Conservation (phyloP, 2,797 vertebrate species). For the Molossus molossus region DNA sequence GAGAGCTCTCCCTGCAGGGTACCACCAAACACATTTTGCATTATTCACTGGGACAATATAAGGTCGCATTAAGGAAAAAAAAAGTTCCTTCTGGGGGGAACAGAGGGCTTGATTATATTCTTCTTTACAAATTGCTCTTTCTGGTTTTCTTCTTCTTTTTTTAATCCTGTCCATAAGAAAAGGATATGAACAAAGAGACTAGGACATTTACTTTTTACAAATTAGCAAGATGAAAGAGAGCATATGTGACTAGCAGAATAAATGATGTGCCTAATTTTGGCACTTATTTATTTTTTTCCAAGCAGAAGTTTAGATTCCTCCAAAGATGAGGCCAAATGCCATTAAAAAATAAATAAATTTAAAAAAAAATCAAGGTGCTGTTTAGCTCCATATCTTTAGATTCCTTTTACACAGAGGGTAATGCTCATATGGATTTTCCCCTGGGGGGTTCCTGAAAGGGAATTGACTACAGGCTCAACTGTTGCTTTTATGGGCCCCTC, state of each 20-base stretch:
- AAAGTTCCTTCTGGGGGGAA: slow-evolving; percentile 17
- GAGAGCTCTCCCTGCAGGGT: slow-evolving; percentile 77
- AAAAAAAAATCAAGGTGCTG: background rate
- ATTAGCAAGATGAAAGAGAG: slow-evolving; percentile 73
- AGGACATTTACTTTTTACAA: slow-evolving; percentile 70
- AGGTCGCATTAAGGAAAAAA: slow-evolving; percentile 69
- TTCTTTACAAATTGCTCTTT: slow-evolving; percentile 25
- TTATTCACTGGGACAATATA: slow-evolving; percentile 78
- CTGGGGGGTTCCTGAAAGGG: background rate
- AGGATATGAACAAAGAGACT: background rate
- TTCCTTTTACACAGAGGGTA: background rate
- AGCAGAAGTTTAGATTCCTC: slow-evolving; percentile 44
- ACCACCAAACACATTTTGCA: slow-evolving; percentile 79
- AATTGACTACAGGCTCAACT: background rate
- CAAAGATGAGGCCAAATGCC: slow-evolving; percentile 8
- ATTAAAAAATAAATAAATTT: too few relatives aligned
- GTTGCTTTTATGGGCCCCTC: background rate
- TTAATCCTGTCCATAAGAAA: slow-evolving; percentile 15
- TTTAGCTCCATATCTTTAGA: background rate
- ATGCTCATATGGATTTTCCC: background rate
- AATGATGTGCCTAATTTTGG: slow-evolving; percentile 80
- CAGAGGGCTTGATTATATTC: slow-evolving; percentile 20
- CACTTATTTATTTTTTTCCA: background rate
- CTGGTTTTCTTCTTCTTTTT: background rate
- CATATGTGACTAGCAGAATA: slow-evolving; percentile 71